Conservation (phyloP, 1,140 invertebrate genomes). For the Euwallacea fornicatus region DNA sequence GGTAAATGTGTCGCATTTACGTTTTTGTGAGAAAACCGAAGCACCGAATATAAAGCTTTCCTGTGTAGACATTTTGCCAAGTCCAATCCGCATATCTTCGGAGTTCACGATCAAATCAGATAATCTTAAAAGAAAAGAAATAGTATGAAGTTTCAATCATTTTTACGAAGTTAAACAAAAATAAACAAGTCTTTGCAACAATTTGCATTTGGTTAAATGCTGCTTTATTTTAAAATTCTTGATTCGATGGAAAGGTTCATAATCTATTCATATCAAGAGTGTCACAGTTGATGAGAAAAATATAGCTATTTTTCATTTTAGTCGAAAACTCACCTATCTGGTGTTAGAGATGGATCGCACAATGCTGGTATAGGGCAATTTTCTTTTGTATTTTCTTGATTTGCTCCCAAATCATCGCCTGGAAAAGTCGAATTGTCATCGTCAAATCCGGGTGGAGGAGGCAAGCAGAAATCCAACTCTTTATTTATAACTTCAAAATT, state of each 20-base stretch:
- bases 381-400: background rate
- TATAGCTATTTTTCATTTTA: background rate
- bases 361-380: background rate
- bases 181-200: too few species aligned
- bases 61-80: background rate
- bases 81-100: background rate
- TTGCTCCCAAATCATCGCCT: background rate
- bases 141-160: too few species aligned
- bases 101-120: conserved; percentile 1
- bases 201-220: too few species aligned
- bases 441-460: conserved; percentile 35
- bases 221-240: too few species aligned
- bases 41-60: background rate
- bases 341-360: too few species aligned
- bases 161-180: too few species aligned
- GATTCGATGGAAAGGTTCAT: too few species aligned
- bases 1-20: background rate
- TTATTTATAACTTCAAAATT: background rate
- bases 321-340: too few species aligned
- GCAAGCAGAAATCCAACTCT: conserved; percentile 14
- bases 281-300: background rate
- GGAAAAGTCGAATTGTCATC: conserved; percentile 12
- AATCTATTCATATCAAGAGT: background rate
- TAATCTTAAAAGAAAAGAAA: background rate
- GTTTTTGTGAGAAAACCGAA: background rate